A percentile compares a stretch with the other conserved stretches of the same genome.
Evolutionary conservation across 1,140 invertebrate species (phyloP).

Genomic region (Antheraea mylitta): DNA sequence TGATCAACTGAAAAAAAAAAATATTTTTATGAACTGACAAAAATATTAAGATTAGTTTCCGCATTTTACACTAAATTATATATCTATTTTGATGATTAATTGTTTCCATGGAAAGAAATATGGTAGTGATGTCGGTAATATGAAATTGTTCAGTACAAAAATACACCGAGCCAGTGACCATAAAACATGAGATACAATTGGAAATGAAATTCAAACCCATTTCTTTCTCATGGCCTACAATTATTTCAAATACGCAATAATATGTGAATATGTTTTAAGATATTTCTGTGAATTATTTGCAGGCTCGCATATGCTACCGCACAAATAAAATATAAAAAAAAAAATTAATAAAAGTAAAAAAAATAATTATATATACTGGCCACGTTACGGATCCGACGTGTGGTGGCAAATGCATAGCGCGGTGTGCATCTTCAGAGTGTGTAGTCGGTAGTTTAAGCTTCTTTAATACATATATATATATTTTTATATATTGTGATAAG

Average conservation of each 20-base stretch:
- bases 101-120: conserved; percentile 27
- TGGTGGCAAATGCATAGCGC: conserved; percentile 71
- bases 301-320: conserved; percentile 72
- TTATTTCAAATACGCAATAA: conserved; percentile 58
- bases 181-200: conserved; percentile 9
- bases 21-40: conserved; percentile 74
- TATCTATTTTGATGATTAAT: conserved; percentile 5
- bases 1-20: conserved; percentile 30
- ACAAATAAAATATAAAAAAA: conserved; percentile 58
- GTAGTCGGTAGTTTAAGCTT: conserved; percentile 75
- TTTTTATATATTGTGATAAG: conserved; percentile 79
- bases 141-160: conserved; percentile 59
- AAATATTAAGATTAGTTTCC: conserved; percentile 69
- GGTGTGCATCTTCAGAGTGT: conserved; percentile 72
- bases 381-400: conserved; percentile 54
- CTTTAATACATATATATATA: conserved; percentile 77
- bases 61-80: conserved; percentile 38
- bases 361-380: conserved; percentile 33
- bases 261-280: conserved; percentile 58
- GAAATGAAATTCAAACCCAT: conserved; percentile 22
- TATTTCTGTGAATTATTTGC: conserved; percentile 60
- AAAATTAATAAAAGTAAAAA: conserved; percentile 38
- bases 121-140: conserved; percentile 6
- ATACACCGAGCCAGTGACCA: conserved; percentile 70
- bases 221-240: conserved; percentile 46